Base-by-base conservation (phyloP, 2,888 invertebrate genomes). In the Leucophenga montana region DNA sequence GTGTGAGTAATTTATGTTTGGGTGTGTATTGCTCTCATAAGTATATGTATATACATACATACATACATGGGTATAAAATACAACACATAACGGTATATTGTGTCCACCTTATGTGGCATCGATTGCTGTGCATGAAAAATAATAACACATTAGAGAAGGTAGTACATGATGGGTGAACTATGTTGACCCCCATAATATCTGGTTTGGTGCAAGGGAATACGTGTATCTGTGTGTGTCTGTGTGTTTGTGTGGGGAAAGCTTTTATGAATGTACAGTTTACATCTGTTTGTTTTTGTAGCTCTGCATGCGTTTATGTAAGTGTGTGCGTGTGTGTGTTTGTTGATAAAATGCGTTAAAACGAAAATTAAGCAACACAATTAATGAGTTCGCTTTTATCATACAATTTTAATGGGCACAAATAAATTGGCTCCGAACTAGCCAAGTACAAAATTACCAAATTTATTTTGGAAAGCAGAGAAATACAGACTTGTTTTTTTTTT, bases 341-440 rank as follows among this genome's bases (percentile, higher is more conserved):
- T 78, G 82, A 82, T 82, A 80, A 82, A 85, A 82, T 85, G 77
- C 82, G 84, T 82, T 85, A 82, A 82, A 82, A 82, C 74, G 77
- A 78, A 84, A 82, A 84, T 85, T 82, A 85, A 85, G 84, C 85
- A 84, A 82, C 80, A 78, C 82, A 85, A 85, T 82, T 82, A 82
- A 82, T 82, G 82, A 75, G 67, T 75, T 72, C 74, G 73, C 75
- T 84, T 69, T 82, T 82, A 84, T 82, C 82, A 82, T 85, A 85
- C 80, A 82, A 76, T 85, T 85, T 85, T 85, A 82, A 85, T 85
- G 80, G 83, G 9, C 74, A 48, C 74, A 75, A 78, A 85, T 83
- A 85, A 84, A 83, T 83, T 80, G 84, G 76, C 68, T 64, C 70
- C 72, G 71, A 78, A 81, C 79, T 74, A 74, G 71, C 74, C 73